phyloP scores from a whole-genome alignment of 2,888 invertebrate genomes.

The Macrophya alboannulata region DNA sequence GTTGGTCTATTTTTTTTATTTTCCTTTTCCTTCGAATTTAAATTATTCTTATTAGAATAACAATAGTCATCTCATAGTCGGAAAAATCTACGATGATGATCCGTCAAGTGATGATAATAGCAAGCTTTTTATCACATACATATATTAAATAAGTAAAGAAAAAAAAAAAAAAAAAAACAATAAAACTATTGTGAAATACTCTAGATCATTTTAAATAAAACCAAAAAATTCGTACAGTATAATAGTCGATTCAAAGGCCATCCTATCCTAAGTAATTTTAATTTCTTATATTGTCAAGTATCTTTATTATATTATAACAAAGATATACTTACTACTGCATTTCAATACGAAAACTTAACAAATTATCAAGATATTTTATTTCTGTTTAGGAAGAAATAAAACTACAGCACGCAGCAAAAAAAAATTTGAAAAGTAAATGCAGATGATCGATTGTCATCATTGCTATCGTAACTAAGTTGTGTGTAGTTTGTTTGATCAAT shows the following conservation, averaged over 20 bases:
- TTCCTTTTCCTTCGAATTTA: conserved; percentile 55
- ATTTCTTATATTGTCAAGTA: neutral
- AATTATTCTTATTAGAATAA: conserved; percentile 55
- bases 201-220: conserved; percentile 75
- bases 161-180: conserved; percentile 60
- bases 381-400: too few species aligned
- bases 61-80: conserved; percentile 26
- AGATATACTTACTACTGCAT: neutral
- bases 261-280: conserved; percentile 4
- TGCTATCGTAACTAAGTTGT: conserved; percentile 39
- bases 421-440: neutral
- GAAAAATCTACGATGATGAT: conserved; percentile 21
- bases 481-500: conserved; percentile 50
- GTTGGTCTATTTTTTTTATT: conserved; percentile 56
- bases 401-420: neutral
- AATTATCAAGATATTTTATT: neutral
- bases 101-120: conserved; percentile 50
- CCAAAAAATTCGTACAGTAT: conserved; percentile 69
- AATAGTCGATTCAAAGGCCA: neutral
- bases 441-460: conserved; percentile 39
- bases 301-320: neutral
- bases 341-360: neutral
- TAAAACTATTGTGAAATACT: conserved; percentile 75
- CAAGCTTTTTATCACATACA: conserved; percentile 74
- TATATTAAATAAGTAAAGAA: conserved; percentile 63